Base-by-base conservation (phyloP, 2,113 vertebrate genomes). In the Oryzias celebensis region DNA sequence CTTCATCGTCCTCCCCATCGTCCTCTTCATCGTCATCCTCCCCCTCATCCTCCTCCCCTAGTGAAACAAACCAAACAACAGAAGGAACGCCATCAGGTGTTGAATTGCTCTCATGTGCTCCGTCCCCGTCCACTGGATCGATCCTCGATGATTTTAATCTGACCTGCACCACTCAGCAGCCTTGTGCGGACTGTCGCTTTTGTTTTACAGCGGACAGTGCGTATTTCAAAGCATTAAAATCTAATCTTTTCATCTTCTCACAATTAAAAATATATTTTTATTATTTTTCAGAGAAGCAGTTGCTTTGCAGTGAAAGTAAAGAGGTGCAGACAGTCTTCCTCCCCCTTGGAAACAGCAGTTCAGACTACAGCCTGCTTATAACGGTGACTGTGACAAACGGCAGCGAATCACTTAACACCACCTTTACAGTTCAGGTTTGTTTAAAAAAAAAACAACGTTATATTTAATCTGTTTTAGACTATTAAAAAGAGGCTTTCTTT, bases 161-260 rank as follows among this genome's bases (percentile, higher is more conserved):
- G 65, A 90, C 76, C 48, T 98, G 96, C 68, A 58, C n/a, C 0
- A 69, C 71, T 22, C 0, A 31, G 16, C 12, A 22, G n/a, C 24
- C 62, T 3, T 90, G 76, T 5, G 17, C 0, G 0, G 58, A 57
- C 45, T 90, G 95, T 80, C 92, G 76, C 0, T 95, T 94, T 48
- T 97, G 95, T 88, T 94, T 97, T 78, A 92, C 36, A 28, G 69
- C 78, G 31, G n/a, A 41, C 0, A 79, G 91, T 91, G 63, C 80
- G 89, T 75, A 6, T 5, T 45, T 48, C 7, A 3, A n/a, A 0
- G 0, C 16, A 26, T 17, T 42, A 16, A 26, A 44, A 45, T 47
- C 47, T 12, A 18, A 48, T 20, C 12, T 20, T 12, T 20, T 36
- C 36, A 12, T 36, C 36, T 36, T 60, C 4, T 16, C 10, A 28